Conservation (phyloP, 1,140 invertebrate genomes). For the Rhyacophila brunnea region DNA sequence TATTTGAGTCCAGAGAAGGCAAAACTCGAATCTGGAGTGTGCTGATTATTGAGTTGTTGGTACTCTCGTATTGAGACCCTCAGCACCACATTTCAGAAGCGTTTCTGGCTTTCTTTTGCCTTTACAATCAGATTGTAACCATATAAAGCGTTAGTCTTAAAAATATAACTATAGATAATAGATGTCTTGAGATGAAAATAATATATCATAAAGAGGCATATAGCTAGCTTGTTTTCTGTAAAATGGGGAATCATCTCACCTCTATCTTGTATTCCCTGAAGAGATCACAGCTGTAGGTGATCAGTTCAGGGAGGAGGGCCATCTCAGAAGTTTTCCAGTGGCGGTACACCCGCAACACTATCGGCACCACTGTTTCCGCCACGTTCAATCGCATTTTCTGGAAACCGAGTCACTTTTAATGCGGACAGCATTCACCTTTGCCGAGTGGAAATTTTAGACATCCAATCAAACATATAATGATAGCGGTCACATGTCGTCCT, state of each 20-base stretch:
- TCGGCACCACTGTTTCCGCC: slow-evolving; percentile 29
- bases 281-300: slow-evolving; percentile 29
- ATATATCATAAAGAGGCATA: too few relatives aligned
- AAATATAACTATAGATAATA: not conserved
- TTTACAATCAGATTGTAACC: not conserved
- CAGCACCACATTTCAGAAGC: too few relatives aligned
- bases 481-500: too few relatives aligned
- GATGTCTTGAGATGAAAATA: not conserved
- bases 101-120: not conserved
- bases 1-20: too few relatives aligned
- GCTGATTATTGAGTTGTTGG: too few relatives aligned
- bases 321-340: slow-evolving; percentile 19
- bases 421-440: too few relatives aligned
- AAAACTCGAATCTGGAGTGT: too few relatives aligned
- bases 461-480: too few relatives aligned
- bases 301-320: slow-evolving; percentile 21
- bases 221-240: not conserved
- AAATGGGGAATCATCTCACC: too few relatives aligned
- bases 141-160: not conserved
- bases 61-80: too few relatives aligned
- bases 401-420: not conserved
- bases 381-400: slow-evolving; percentile 30
- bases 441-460: too few relatives aligned
- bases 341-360: slow-evolving; percentile 25
- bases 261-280: slow-evolving; percentile 25